Conservation (phyloP, 92 coral and sea anemone genomes). For the Virgularia gustaviana region DNA sequence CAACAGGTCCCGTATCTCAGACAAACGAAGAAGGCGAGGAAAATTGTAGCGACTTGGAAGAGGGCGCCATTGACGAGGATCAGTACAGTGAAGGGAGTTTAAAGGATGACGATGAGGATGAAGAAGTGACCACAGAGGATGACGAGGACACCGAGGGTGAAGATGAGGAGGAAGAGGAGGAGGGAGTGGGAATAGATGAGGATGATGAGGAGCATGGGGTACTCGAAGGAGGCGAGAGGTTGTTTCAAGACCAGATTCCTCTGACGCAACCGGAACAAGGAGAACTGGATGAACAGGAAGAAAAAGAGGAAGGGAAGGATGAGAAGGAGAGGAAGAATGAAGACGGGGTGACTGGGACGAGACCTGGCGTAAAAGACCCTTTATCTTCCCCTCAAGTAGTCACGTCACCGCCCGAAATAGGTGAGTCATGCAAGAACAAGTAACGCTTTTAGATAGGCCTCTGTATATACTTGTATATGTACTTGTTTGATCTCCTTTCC, state of each 20-base stretch:
- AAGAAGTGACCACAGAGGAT: background rate
- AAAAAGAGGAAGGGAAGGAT: conserved; percentile 23
- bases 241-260: background rate
- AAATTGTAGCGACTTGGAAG: conserved; percentile 12
- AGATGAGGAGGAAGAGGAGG: background rate
- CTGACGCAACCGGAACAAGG: conserved; percentile 56
- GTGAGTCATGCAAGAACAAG: conserved; percentile 32
- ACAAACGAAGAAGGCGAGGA: conserved; percentile 37
- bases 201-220: conserved; percentile 5
- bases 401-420: background rate
- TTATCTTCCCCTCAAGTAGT: background rate
- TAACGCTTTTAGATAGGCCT: too few species aligned
- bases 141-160: background rate
- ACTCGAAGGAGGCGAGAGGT: background rate
- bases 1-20: conserved; percentile 25
- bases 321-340: conserved; percentile 59
- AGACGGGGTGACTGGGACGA: conserved; percentile 47
- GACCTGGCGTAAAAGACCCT: conserved; percentile 32
- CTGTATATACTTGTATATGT: background rate
- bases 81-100: conserved; percentile 12
- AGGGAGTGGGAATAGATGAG: background rate
- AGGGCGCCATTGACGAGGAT: conserved; percentile 11
- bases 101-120: conserved; percentile 34
- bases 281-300: conserved; percentile 6
- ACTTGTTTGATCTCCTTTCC: too few species aligned